Evolutionary conservation across 1,140 invertebrate genomes (phyloP).

Genomic region (Phymorhynchus buccinoides): DNA sequence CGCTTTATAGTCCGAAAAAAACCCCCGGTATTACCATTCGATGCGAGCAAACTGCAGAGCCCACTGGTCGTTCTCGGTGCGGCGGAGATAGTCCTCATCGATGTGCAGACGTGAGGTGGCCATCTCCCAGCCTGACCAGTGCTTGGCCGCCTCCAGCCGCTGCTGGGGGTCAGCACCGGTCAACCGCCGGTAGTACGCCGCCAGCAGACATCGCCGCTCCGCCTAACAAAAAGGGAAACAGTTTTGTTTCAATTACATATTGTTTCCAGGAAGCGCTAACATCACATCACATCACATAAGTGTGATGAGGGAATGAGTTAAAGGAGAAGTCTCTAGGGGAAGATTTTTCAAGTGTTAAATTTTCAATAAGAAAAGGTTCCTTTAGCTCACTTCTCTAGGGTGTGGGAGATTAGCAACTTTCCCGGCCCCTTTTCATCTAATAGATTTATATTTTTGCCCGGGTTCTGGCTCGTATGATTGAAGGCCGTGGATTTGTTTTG

Average conservation of each 20-base stretch:
- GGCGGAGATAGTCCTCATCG: constrained; percentile 58
- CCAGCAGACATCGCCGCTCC: constrained; percentile 66
- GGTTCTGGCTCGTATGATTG: too few species aligned
- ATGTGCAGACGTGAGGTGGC: constrained; percentile 63
- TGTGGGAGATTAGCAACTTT: too few species aligned
- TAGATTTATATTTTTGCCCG: too few species aligned
- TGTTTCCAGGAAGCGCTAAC: too few species aligned
- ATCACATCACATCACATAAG: too few species aligned
- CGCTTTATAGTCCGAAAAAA: background rate
- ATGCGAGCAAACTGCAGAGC: constrained; percentile 71
- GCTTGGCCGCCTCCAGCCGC: constrained; percentile 59
- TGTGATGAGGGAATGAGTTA: too few species aligned
- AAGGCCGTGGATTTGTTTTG: too few species aligned
- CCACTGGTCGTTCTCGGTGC: constrained; percentile 64
- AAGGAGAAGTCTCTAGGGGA: too few species aligned
- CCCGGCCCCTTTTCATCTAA: too few species aligned
- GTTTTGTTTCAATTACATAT: constrained; percentile 17
- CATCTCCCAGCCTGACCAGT: constrained; percentile 72
- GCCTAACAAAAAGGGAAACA: constrained; percentile 48
- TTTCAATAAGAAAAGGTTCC: too few species aligned
- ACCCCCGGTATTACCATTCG: constrained; percentile 59
- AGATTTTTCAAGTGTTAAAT: too few species aligned
- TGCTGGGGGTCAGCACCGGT: constrained; percentile 63
- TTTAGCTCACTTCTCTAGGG: too few species aligned
- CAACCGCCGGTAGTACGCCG: constrained; percentile 70